phyloP scores from a whole-genome alignment of 1,140 invertebrate genomes.

The Zaprionus ghesquierei region DNA sequence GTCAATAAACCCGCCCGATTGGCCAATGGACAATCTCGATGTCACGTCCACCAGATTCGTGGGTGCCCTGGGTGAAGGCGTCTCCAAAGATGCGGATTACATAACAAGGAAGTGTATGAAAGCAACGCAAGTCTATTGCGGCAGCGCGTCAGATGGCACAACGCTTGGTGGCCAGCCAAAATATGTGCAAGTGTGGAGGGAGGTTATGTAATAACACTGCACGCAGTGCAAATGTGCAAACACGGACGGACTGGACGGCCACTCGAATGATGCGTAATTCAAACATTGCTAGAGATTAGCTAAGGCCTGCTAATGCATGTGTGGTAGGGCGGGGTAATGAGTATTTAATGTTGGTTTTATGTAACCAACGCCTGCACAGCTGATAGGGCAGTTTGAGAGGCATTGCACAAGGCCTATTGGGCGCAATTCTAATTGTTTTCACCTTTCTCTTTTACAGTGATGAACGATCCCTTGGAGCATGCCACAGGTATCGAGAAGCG shows the following conservation, averaged over 20 bases:
- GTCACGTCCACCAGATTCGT: slow-evolving; percentile 48
- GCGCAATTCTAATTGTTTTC: not conserved
- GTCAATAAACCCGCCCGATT: not conserved
- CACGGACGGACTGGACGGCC: not conserved
- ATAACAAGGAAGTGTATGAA: slow-evolving; percentile 34
- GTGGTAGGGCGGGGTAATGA: not conserved
- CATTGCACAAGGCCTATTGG: slow-evolving; percentile 35
- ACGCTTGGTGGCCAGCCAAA: not conserved
- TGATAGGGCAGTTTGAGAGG: slow-evolving; percentile 4
- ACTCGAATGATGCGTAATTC: slow-evolving; percentile 33
- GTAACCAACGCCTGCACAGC: slow-evolving; percentile 43
- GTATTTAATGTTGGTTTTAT: slow-evolving; percentile 37
- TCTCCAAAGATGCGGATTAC: slow-evolving; percentile 40
- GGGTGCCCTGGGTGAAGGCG: not conserved
- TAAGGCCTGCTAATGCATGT: not conserved
- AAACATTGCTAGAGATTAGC: slow-evolving; percentile 14
- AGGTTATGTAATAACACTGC: slow-evolving; percentile 71
- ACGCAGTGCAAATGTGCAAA: slow-evolving; percentile 44
- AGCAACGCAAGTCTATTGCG: not conserved
- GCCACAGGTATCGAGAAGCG: slow-evolving; percentile 96
- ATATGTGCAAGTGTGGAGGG: slow-evolving; percentile 10
- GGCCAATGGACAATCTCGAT: not conserved
- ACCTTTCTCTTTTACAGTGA: slow-evolving; percentile 83
- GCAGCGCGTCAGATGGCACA: not conserved
- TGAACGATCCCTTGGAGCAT: slow-evolving; percentile 94